Base-by-base conservation (phyloP, 2,113 vertebrate species). In the Spilogale gracilis region DNA sequence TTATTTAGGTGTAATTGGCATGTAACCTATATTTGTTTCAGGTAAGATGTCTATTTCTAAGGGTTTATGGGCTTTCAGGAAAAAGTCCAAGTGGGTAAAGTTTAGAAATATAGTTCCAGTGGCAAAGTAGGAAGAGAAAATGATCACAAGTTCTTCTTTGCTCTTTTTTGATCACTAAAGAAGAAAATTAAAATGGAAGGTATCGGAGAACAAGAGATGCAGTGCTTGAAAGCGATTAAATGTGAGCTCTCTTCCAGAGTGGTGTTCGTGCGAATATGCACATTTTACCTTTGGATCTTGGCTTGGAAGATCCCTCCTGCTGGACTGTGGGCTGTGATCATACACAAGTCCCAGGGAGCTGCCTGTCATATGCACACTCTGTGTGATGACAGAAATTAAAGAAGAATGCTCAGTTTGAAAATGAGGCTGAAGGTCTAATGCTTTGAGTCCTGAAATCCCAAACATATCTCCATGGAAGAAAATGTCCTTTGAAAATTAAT, bases 401-500 rank as follows among this genome's bases (percentile, higher is more conserved):
- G 88, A 87, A 76, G 71, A 83, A 90, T 23, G 84, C 74, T 96
- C 58, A 78, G 43, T 88, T 94, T 92, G 94, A 97, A 96, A 94
- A 90, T 4, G 76, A 88, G 81, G 61, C 83, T 92, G 73, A 61
- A 94, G 67, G 63, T 78, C 67, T 30, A 81, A 9, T 1, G n/a
- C 16, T 76, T 97, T 80, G 58, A 91, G 67, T 79, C 48, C 60
- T 85, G 21, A 91, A 83, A 91, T 89, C 83, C 69, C 80, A 94
- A 84, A 81, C 48, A 67, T 76, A 80, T 54, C 58, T 95, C 60
- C 54, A 63, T 20, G 61, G 58, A 60, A 92, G 69, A 89, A 89
- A 95, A 85, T 21, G 13, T 89, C 94, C 69, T 96, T 97, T 97
- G 87, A 96, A 98, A 95, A 95, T 92, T 54, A 97, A 92, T 79